Evolutionary conservation across 2,113 vertebrate genomes (phyloP), one percentile per base, ranked within the genome.

Genomic region (Engraulis encrasicolus): DNA sequence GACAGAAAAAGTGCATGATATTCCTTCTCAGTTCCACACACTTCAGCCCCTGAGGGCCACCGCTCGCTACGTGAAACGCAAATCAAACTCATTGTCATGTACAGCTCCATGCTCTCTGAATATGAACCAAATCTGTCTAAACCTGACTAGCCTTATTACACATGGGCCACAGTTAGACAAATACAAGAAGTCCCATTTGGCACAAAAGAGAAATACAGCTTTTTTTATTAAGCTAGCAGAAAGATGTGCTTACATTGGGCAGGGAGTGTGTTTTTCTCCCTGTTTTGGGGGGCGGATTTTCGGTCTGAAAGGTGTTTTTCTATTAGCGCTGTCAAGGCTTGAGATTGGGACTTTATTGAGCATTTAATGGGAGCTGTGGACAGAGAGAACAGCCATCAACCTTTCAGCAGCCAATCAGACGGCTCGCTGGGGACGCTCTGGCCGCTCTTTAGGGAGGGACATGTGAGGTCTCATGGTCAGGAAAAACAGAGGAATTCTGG

Each of bases 381-480:
- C 87, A 74, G 88, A 90, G 87, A 82, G 58, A 89, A 86, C 77
- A 34, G 86, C 81, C 90, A 91, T 93, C 91, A 94, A 93, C 90
- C 92, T 94, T 92, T 94, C 93, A 92, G 85, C 89, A 5, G 81
- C 92, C 93, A 93, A 92, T 93, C 91, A 89, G 86, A 86, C 79
- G 81, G 79, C 82, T 86, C 15, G 82, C 80, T 71, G 17, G 78
- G 80, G 80, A 80, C 23, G 85, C 71, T 31, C 27, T 15, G 84
- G 6, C 20, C 54, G 58, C 23, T 50, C 58, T 66, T 66, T 31
- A 31, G 58, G 87, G 89, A 85, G 84, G 90, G 92, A 86, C 84
- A 77, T 84, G 78, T 88, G 90, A 89, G 90, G 90, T 91, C 91
- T 50, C 49, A 45, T 91, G 90, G 78, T 86, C 85, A 86, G 84